Base-by-base conservation (phyloP, 2,888 invertebrate genomes). In the Drosophila monieri region DNA sequence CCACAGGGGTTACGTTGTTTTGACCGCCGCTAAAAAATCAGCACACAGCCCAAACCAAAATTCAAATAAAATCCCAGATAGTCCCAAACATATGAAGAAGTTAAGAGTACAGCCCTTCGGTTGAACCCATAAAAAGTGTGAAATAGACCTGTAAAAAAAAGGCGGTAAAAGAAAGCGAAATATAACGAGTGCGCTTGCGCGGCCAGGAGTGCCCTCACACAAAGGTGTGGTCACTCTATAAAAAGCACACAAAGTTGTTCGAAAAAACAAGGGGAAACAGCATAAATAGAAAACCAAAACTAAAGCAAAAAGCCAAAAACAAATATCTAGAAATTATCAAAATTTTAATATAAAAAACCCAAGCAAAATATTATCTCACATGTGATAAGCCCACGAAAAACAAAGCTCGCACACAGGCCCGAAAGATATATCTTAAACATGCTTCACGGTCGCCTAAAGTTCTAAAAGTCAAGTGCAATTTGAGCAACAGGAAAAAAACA, bases 381-480 rank as follows among this genome's bases (percentile, higher is more conserved):
- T 65, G 65, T 62, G 62, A 62, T 62, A 62, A 52, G 25, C 6
- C 51, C 59, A 32, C 53, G 61, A 32, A 55, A 52, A 27, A 39
- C 47, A 48, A 62, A 54, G 64, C 43, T 25, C 10, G 44, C 49
- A 51, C 35, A 53, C 56, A 27, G 12, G 25, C 59, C 32, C 58
- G 46, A 49, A 47, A 23, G 46, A 66, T 66, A 59, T 49, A 80
- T 80, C 74, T 77, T 74, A 80, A 78, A 86, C 78, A 74, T 84
- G 81, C 74, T 80, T 74, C 73, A 80, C 80, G 83, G 78, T 86
- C 75, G 74, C 64, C 77, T 55, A 73, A 81, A 86, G 84, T 81
- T 81, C 80, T 84, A 81, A 85, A 86, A 86, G 84, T 84, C 81
- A 87, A 87, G 85, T 84, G 79, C 79, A 81, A 72, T 74, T 85